A percentile compares a stretch with the other conserved stretches of the same genome.
phyloP scores from a whole-genome alignment of 2,888 invertebrate species.

The Stenotaenia linearis region DNA sequence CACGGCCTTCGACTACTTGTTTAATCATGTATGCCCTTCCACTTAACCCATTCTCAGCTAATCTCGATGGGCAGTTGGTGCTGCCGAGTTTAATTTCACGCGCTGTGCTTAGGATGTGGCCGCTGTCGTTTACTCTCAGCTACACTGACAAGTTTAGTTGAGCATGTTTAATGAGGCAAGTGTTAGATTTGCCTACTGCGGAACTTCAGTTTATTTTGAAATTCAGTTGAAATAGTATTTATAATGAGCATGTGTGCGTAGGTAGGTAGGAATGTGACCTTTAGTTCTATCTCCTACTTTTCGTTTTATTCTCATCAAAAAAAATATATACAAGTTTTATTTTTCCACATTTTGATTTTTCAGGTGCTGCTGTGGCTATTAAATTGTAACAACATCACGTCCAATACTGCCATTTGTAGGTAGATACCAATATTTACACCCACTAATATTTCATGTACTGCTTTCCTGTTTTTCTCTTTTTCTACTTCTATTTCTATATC shows the following conservation, averaged over 20 bases:
- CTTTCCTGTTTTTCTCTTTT: background rate
- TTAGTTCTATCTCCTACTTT: no score
- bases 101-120: conserved; percentile 9
- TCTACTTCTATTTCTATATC: background rate
- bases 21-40: conserved; percentile 3
- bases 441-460: background rate
- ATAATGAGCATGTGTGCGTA: no score
- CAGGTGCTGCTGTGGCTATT: conserved; percentile 26
- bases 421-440: conserved; percentile 1
- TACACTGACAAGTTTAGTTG: conserved; percentile 12
- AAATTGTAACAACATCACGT: conserved; percentile 20
- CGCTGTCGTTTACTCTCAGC: background rate
- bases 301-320: no score
- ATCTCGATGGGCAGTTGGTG: conserved; percentile 20
- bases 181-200: background rate
- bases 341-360: background rate
- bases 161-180: conserved; percentile 9
- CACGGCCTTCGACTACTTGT: background rate
- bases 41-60: conserved; percentile 23
- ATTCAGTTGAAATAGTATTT: no score
- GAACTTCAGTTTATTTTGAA: no score
- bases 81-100: conserved; percentile 17
- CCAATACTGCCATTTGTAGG: conserved; percentile 20
- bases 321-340: no score
- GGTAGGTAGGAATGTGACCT: no score